Base-by-base conservation (phyloP, 2,113 vertebrate species). In the Pelvicachromis taeniatus region DNA sequence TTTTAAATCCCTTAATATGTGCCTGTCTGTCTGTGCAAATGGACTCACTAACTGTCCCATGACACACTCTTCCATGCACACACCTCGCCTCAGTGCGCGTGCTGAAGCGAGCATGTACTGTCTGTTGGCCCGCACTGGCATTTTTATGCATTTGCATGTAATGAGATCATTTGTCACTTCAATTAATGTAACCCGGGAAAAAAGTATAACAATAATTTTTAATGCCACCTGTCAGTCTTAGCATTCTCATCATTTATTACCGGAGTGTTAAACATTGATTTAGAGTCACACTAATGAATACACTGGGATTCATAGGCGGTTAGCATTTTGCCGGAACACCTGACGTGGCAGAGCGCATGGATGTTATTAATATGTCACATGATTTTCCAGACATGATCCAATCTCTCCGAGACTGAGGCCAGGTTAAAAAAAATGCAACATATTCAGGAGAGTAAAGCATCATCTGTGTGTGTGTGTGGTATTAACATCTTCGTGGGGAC, bases 181-280 rank as follows among this genome's bases (percentile, higher is more conserved):
- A 33, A 85, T 88, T 94, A 92, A 92, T 89, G 53, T 16, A 59
- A 78, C 82, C 82, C 3, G 56, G 81, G 53, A 89, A 86, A 88
- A 87, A 90, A 87, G 65, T 80, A 83, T 84, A 85, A 89, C 86
- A 89, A 91, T 91, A 86, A 91, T 53, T 52, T 70, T 83, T 94
- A 94, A 94, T 94, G 87, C 83, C 88, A 91, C 83, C 93, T 89
- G 91, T 94, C 94, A 92, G 83, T 95, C 93, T 85, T 2, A 84
- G 93, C 89, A 93, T 94, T 79, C 85, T 83, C 88, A 92, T 93
- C 84, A 55, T 91, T 87, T 91, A 93, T 95, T 94, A 95, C 83
- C 31, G 16, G 19, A 54, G 91, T 73, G 83, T 68, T 53, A 81
- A 86, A 81, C 84, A 38, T 84, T 86, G 87, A 94, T 95, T 93